Percentiles rank a stretch among this genome's conserved stretches.
These are phyloP conservation scores for Bombus confusus DNA, from an alignment of 1,140 invertebrate genomes.

Conservation along the genomic window DNA sequence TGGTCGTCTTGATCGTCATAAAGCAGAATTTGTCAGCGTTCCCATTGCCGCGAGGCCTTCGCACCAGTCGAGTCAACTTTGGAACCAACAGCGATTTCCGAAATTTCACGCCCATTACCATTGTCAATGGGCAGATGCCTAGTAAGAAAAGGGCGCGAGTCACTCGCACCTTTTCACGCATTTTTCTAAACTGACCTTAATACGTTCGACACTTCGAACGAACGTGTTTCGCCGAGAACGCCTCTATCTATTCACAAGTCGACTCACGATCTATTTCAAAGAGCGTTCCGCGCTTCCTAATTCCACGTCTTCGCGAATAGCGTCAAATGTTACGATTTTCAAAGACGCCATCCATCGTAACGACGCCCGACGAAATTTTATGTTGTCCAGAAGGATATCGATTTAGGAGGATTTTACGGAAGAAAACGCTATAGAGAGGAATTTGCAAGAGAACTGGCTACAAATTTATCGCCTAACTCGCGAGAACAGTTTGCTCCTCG, in stretches of 20 bases:
- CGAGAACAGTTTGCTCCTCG: background rate
- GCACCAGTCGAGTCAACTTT: slow-evolving; percentile 51
- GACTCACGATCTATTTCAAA: background rate
- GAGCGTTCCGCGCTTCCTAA: background rate
- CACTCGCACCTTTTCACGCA: slow-evolving; percentile 58
- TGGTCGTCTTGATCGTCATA: slow-evolving; percentile 68
- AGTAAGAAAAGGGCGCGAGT: slow-evolving; percentile 62
- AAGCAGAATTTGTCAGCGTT: slow-evolving; percentile 80
- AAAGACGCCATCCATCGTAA: too few relatives aligned
- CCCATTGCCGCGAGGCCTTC: slow-evolving; percentile 47
- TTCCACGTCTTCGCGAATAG: background rate
- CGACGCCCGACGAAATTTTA: too few relatives aligned
- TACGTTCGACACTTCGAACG: background rate
- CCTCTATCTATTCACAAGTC: background rate
- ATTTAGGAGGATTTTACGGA: too few relatives aligned
- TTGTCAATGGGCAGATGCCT: slow-evolving; percentile 79
- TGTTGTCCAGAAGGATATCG: too few relatives aligned
- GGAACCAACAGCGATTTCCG: slow-evolving; percentile 71
- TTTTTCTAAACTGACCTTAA: slow-evolving; percentile 48
- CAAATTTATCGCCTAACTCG: background rate
- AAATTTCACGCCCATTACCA: slow-evolving; percentile 82
- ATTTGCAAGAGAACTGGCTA: background rate
- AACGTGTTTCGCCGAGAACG: slow-evolving; percentile 20
- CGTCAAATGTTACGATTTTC: too few relatives aligned
- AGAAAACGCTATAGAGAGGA: too few relatives aligned